Evolutionary conservation across 2,797 vertebrate species (phyloP), one percentile per base, ranked within the genome.

Genomic region (Champsocephalus esox): DNA sequence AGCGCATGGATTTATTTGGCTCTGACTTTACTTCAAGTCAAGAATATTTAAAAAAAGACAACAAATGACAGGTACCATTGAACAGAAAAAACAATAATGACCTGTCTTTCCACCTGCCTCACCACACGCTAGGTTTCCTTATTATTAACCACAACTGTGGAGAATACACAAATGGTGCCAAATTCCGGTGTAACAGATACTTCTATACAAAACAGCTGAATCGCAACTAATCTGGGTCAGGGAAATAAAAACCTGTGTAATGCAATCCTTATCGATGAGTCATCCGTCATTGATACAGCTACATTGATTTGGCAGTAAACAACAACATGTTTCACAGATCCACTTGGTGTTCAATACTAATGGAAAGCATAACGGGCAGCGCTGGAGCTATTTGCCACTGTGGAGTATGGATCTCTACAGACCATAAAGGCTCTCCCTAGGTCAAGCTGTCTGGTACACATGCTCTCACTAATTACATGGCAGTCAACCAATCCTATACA

Each of bases 241-340:
- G 19, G 3, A 4, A 70, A 46, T n/a, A 45, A 46, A 64, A 61
- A 7, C 12, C 17, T 28, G 8, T n/a, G 13, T 8, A 38, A 48
- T 12, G 41, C 21, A 1, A 44, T 3, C 55, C 0, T 43, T 14
- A 61, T 21, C 5, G 14, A 28, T 65, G 59, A 51, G 48, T 48
- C 49, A 51, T 28, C 9, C 4, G 4, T 38, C 8, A 2, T 56
- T 50, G 34, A 67, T 64, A 59, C 41, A 71, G 70, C 54, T 14
- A 17, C 55, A 78, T 69, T 59, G 65, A 73, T 66, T 70, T 61
- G 13, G 44, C 68, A 73, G 57, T 73, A 46, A 84, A 76, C 28
- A 61, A 8, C n/a, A 10, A 70, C 51, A 67, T 61, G 55, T 34
- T 60, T 49, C 21, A 70, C 66, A 66, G 62, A 63, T 52, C 11